phyloP scores from a whole-genome alignment of 2,888 invertebrate species.

The Andrena trimmerana region DNA sequence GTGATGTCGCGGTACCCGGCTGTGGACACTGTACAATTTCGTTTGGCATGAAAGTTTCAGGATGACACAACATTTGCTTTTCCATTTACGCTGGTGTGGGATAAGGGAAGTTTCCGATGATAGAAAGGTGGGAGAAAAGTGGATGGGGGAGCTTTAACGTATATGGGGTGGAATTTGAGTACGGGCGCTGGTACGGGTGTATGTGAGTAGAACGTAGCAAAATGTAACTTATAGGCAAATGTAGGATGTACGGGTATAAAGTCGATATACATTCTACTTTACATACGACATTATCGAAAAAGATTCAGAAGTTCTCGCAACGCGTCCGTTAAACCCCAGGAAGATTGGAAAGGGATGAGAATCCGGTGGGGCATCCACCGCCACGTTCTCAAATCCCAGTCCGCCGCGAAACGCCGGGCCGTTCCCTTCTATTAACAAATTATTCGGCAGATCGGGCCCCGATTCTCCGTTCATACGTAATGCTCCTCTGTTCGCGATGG shows the following conservation, averaged over 20 bases:
- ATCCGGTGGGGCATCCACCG: not conserved
- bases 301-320: too few relatives aligned
- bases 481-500: slow-evolving; percentile 18
- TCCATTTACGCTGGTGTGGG: not conserved
- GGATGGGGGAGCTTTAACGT: not conserved
- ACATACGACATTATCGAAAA: too few relatives aligned
- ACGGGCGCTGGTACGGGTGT: not conserved
- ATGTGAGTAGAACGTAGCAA: not conserved
- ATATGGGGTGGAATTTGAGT: not conserved
- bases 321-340: too few relatives aligned
- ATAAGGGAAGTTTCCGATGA: not conserved
- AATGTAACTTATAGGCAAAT: too few relatives aligned
- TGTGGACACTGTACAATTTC: not conserved
- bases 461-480: slow-evolving; percentile 26
- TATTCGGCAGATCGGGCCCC: slow-evolving; percentile 28
- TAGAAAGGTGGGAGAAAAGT: not conserved
- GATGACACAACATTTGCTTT: not conserved
- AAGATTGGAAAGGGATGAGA: not conserved
- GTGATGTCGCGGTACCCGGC: not conserved
- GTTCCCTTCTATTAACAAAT: slow-evolving; percentile 36
- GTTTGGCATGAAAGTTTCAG: not conserved
- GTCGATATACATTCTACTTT: too few relatives aligned
- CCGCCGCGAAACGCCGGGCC: not conserved
- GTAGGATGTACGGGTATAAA: too few relatives aligned
- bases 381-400: not conserved